Evolutionary conservation across 2,797 vertebrate genomes (phyloP).

Genomic region (Halcyon smyrnensis): DNA sequence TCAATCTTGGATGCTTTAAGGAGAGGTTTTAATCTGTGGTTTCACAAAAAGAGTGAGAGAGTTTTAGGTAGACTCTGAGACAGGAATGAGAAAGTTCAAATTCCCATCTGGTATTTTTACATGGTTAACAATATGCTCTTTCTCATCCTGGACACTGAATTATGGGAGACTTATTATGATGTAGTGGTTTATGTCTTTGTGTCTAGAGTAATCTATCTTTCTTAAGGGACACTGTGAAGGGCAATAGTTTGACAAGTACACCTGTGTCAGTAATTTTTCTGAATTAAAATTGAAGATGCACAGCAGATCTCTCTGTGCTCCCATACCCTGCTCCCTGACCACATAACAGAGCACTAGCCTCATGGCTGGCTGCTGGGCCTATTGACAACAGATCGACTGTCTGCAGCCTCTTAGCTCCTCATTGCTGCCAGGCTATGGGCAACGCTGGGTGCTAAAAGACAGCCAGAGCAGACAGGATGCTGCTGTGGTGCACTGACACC

Average conservation of each 20-base stretch:
- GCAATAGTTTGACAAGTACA: not conserved
- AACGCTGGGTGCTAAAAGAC: accelerated
- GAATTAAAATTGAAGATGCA: not conserved
- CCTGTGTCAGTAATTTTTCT: not conserved
- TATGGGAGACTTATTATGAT: not conserved
- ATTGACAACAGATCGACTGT: not conserved
- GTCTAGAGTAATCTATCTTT: not conserved
- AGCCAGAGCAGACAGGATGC: not conserved
- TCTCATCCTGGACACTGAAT: not conserved
- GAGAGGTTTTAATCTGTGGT: not conserved
- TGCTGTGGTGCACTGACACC: not conserved
- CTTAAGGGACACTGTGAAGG: slow-evolving; percentile 5
- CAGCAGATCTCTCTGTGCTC: not conserved
- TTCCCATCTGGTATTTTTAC: not conserved
- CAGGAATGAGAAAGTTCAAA: not conserved
- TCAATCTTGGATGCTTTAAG: not conserved
- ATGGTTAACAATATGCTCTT: not conserved
- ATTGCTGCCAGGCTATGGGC: not conserved
- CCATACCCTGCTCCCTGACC: not conserved
- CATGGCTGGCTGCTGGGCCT: not conserved
- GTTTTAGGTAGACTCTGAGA: not conserved
- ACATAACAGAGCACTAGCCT: not conserved
- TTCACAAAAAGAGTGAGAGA: not conserved
- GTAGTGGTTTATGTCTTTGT: not conserved
- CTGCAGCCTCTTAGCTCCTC: not conserved